Evolutionary conservation across 2,888 invertebrate species (phyloP), one percentile per base, ranked within the genome.

Genomic region (Philereme vetulata): DNA sequence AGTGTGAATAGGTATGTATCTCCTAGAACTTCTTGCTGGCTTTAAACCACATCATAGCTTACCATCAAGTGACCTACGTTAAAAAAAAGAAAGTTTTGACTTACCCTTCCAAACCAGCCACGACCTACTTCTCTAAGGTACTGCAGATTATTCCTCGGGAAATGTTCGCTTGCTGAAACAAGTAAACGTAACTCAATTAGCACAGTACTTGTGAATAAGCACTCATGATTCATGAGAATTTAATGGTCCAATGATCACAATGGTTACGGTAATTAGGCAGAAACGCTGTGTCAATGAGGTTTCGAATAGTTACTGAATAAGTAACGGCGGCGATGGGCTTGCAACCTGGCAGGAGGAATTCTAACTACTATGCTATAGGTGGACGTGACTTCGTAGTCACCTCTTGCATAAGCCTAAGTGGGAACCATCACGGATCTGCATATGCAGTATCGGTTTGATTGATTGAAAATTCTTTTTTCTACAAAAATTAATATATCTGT

Each of bases 31-130:
- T 21, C 21, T 21, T n/a, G n/a, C n/a, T n/a, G n/a, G n/a, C n/a
- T n/a, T n/a, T n/a, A n/a, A n/a, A n/a, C n/a, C n/a, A n/a, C n/a
- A n/a, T n/a, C n/a, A n/a, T n/a, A 21, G 21, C 21, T 21, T 21
- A 21, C 21, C 21, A 21, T 21, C 21, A 21, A 2, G 21, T 21
- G 21, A 21, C 21, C 21, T 21, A 21, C 21, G 21, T 21, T 21
- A 21, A 21, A 21, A 21, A 21, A 21, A 21, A 21, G 21, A 21
- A n/a, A 21, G 21, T 21, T 21, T 21, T 21, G 21, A 50, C 85
- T 83, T 78, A 94, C 94, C 82, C 94, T 95, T 56, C 97, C 97
- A 85, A 97, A 97, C 97, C 97, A 97, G 45, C 97, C 97, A 67
- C 94, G 94, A 3, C 96, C 97, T 61, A 97, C 93, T 88, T 97